Evolutionary conservation across 1,140 invertebrate species (phyloP).

Genomic region (Phthorimaea operculella): DNA sequence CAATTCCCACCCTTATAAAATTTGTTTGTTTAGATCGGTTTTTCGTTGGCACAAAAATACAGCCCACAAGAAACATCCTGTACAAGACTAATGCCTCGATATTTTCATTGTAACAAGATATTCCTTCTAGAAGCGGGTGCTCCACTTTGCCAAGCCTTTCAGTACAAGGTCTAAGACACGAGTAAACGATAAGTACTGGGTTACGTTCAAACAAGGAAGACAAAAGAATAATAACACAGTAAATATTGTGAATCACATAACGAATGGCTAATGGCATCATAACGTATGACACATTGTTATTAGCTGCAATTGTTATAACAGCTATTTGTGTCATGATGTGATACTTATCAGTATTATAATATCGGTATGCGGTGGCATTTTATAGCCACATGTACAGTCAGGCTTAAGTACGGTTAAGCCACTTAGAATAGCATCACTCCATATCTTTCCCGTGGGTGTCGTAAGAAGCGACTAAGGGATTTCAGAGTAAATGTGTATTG

Average conservation of each 20-base stretch:
- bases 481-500: no score
- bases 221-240: slow-evolving; percentile 1
- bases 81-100: slow-evolving; percentile 7
- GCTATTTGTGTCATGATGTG: not conserved
- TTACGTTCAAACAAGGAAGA: not conserved
- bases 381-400: no score
- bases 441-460: no score
- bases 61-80: no score
- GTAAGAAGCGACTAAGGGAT: no score
- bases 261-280: not conserved
- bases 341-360: not conserved
- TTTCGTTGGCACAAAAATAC: no score
- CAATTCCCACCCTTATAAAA: no score
- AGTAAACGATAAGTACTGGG: not conserved
- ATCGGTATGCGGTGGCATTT: no score
- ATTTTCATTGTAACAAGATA: slow-evolving; percentile 2
- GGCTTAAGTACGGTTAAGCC: no score
- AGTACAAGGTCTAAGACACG: not conserved
- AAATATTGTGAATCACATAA: slow-evolving; percentile 1
- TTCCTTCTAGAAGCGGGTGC: not conserved
- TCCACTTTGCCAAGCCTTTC: not conserved
- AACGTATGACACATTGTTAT: slow-evolving; percentile 3
- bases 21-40: no score
- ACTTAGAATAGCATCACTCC: no score
- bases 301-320: slow-evolving; percentile 3